A percentile compares a stretch with the other conserved stretches of the same genome.
phyloP scores from a whole-genome alignment of 2,888 invertebrate genomes.

The Orthonevra nobilis region DNA sequence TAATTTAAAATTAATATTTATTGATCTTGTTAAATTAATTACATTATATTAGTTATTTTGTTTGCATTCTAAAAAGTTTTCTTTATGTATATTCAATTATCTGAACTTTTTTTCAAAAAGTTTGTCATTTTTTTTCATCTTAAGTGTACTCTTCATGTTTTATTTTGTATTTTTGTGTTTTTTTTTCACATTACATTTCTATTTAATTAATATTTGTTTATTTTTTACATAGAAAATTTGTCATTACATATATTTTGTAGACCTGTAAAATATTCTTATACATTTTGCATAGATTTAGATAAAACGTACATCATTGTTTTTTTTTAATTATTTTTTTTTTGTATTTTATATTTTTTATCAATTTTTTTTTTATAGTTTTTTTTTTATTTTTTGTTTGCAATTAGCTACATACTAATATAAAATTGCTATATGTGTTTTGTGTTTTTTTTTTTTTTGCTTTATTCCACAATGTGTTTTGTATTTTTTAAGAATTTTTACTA shows the following conservation, averaged over 20 bases:
- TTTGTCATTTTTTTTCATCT: conserved; percentile 15
- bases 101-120: conserved; percentile 23
- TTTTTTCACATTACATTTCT: conserved; percentile 15
- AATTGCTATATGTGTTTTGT: conserved; percentile 30
- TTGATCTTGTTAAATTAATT: conserved; percentile 49
- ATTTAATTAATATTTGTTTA: conserved; percentile 25
- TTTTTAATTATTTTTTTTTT: neutral
- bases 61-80: conserved; percentile 42
- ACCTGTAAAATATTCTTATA: conserved; percentile 45
- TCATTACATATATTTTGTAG: conserved; percentile 33
- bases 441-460: conserved; percentile 1
- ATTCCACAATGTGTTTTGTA: too few species aligned
- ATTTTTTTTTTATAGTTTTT: conserved; percentile 14
- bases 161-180: too few species aligned
- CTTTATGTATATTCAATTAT: conserved; percentile 23
- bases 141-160: conserved; percentile 20
- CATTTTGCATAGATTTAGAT: conserved; percentile 19
- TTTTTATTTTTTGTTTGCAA: conserved; percentile 20
- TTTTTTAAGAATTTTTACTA: conserved; percentile 9
- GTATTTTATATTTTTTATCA: neutral
- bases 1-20: conserved; percentile 55
- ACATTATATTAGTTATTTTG: conserved; percentile 43
- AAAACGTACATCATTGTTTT: conserved; percentile 31
- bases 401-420: conserved; percentile 41
- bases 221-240: conserved; percentile 61